Percentiles rank a stretch among this genome's conserved stretches.
phyloP scores from a whole-genome alignment of 1,140 invertebrate genomes.

The Cyphomyrmex costatus region DNA sequence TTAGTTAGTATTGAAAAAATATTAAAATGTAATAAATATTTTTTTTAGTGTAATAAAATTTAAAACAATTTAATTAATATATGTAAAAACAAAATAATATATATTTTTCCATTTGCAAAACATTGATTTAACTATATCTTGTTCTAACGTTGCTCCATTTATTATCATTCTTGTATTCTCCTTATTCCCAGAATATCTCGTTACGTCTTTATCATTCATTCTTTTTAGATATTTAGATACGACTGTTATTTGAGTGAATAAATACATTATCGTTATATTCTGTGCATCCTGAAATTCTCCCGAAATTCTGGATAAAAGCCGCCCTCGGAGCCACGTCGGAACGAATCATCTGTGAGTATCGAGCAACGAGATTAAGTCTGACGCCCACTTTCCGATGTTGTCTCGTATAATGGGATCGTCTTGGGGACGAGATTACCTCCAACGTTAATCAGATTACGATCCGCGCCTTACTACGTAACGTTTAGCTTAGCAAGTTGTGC shows the following conservation, averaged over 20 bases:
- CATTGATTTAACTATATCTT: not conserved
- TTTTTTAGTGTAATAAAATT: not conserved
- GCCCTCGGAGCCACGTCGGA: conserved; percentile 20
- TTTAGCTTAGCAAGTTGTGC: conserved; percentile 34
- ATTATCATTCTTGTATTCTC: too few relatives aligned
- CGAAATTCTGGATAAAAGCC: conserved; percentile 65
- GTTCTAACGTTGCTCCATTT: not conserved
- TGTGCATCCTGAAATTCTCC: not conserved
- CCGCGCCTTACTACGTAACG: conserved; percentile 29
- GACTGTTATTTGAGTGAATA: conserved; percentile 4
- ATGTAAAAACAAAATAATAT: not conserved
- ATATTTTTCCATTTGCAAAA: not conserved
- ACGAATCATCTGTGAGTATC: conserved; percentile 59
- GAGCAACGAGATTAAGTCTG: conserved; percentile 63
- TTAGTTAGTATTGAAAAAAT: too few relatives aligned
- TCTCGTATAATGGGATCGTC: conserved; percentile 62
- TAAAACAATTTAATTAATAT: not conserved
- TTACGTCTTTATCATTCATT: not conserved
- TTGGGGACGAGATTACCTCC: conserved; percentile 58
- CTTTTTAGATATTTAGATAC: not conserved
- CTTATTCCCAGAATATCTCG: not conserved
- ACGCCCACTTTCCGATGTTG: conserved; percentile 64
- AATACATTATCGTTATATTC: conserved; percentile 28
- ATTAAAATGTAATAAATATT: too few relatives aligned
- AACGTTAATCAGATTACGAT: conserved; percentile 57